phyloP scores from a whole-genome alignment of 1,140 invertebrate genomes.

The Diorhabda carinulata region DNA sequence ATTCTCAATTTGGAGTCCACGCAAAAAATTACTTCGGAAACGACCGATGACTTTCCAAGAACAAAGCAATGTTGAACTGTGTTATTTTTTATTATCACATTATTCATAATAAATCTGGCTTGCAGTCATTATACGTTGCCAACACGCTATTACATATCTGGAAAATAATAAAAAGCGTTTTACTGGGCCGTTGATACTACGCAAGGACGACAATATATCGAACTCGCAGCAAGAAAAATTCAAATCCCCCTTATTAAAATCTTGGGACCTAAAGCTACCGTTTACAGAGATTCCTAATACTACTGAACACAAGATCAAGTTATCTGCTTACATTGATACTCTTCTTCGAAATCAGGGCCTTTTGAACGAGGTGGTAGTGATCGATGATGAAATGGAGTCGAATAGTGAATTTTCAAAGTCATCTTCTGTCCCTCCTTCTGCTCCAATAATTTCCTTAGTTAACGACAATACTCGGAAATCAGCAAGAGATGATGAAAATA shows the following conservation, averaged over 20 bases:
- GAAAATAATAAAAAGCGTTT: constrained; percentile 24
- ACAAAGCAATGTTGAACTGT: too few relatives aligned
- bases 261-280: constrained; percentile 20
- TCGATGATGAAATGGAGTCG: constrained; percentile 4
- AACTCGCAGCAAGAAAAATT: constrained; percentile 10
- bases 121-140: constrained; percentile 34
- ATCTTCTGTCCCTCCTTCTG: constrained; percentile 6
- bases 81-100: not conserved
- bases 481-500: not conserved
- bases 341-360: constrained; percentile 23
- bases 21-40: too few relatives aligned
- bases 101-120: constrained; percentile 22
- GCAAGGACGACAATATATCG: constrained; percentile 14
- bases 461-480: not conserved
- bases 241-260: constrained; percentile 26
- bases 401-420: not conserved
- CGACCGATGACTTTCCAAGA: too few relatives aligned
- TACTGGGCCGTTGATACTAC: constrained; percentile 24
- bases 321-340: constrained; percentile 20
- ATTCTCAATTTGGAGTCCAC: too few relatives aligned
- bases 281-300: constrained; percentile 25
- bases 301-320: constrained; percentile 7
- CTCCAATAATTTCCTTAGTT: constrained; percentile 1
- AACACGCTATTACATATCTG: constrained; percentile 30
- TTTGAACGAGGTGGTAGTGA: constrained; percentile 7